Percentiles rank a stretch among this genome's conserved stretches.
Evolutionary conservation across 1,140 invertebrate genomes (phyloP).

Genomic region (Euura saliciscinereae): DNA sequence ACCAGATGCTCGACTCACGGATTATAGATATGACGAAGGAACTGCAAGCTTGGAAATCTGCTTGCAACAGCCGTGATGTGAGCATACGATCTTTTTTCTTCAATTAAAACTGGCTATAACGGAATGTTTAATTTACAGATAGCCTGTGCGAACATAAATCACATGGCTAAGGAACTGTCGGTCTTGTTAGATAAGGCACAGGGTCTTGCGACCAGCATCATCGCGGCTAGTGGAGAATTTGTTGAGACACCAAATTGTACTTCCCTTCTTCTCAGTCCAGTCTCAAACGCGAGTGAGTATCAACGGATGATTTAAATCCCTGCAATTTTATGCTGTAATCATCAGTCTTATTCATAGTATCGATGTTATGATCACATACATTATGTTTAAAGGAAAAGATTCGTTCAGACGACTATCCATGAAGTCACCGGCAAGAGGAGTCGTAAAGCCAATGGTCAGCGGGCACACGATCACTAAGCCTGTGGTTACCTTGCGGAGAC

Average conservation of each 20-base stretch:
- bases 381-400: slow-evolving; percentile 34
- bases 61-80: slow-evolving; percentile 41
- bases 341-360: too few relatives aligned
- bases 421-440: slow-evolving; percentile 53
- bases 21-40: slow-evolving; percentile 40
- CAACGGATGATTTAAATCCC: too few relatives aligned
- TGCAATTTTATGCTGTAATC: too few relatives aligned
- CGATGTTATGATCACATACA: too few relatives aligned
- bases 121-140: slow-evolving; percentile 26
- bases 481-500: slow-evolving; percentile 53
- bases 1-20: slow-evolving; percentile 37
- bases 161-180: slow-evolving; percentile 39
- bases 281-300: too few relatives aligned
- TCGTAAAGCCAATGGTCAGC: slow-evolving; percentile 57
- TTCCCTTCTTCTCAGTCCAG: too few relatives aligned
- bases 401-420: slow-evolving; percentile 35
- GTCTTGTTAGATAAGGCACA: too few relatives aligned
- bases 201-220: too few relatives aligned
- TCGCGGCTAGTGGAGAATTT: too few relatives aligned
- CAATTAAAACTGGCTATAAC: neutral
- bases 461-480: slow-evolving; percentile 57
- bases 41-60: slow-evolving; percentile 36
- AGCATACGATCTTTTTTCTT: slow-evolving; percentile 22
- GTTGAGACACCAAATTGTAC: too few relatives aligned
- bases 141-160: slow-evolving; percentile 36